Evolutionary conservation across 1,140 invertebrate species (phyloP), one percentile per base, ranked within the genome.

Genomic region (Ips nitidus): DNA sequence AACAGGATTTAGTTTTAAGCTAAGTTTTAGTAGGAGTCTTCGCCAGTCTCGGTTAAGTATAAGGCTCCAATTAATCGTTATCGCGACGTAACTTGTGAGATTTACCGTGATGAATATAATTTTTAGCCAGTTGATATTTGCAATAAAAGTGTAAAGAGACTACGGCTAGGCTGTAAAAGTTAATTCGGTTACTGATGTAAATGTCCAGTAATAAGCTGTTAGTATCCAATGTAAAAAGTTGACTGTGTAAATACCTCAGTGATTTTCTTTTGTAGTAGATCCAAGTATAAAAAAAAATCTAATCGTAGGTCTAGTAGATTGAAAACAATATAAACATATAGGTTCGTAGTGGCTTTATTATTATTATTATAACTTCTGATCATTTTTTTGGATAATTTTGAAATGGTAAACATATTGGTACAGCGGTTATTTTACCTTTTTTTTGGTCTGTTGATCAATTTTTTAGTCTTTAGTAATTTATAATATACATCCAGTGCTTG

Each of bases 401-500:
- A 59, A 59, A 7, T 56, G 8, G 22, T n/a, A n/a, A 47, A 47
- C 5, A 6, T 47, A 47, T 47, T 6, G 22, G 38, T 37, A n/a
- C 53, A 56, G 22, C 66, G 58, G 63, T 72, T 66, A 47, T 58
- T 72, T 72, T 69, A 56, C 61, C 38, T 38, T 22, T 22, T 62
- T 65, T 55, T 67, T 59, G 59, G 47, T 72, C 66, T 43, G 61
- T 63, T 64, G 65, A 67, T 52, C 57, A 67, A 38, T 3, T 39
- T n/a, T 55, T 55, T 55, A 59, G 57, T 55, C 41, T 67, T 63
- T 62, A 70, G 71, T 72, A 61, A 47, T 61, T 73, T 58, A 47
- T 73, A 72, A 45, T 62, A 39, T 70, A 73, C 71, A 70, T 70
- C 57, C 67, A 73, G 45, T 69, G 68, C 71, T 73, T 73, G 65